Conservation (phyloP, 2,888 invertebrate genomes). For the Scaptomyza cyrtandrae region DNA sequence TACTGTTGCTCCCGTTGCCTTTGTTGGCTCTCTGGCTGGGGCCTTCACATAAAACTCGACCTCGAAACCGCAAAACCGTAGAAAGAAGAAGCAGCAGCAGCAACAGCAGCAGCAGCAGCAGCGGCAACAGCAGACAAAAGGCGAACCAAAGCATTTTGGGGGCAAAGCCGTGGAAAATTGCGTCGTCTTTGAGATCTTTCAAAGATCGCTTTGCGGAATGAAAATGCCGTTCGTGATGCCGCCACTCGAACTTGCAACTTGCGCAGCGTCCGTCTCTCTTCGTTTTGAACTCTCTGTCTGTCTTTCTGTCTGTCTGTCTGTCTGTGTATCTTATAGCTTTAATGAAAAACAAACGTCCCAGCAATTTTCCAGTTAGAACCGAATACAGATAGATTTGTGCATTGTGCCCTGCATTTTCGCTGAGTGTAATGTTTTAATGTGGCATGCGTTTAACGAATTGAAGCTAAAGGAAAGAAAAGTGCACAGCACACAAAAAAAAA, state of each 20-base stretch:
- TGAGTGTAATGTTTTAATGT: constrained; percentile 69
- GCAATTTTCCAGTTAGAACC: constrained; percentile 77
- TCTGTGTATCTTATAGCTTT: constrained; percentile 23
- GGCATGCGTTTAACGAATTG: constrained; percentile 77
- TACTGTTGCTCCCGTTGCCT: constrained; percentile 23
- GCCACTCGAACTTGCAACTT: constrained; percentile 52
- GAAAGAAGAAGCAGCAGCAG: constrained; percentile 2
- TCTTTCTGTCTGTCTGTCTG: neutral
- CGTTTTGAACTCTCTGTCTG: constrained; percentile 3
- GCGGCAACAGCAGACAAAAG: constrained; percentile 10
- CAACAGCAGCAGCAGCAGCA: neutral
- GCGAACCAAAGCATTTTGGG: constrained; percentile 54
- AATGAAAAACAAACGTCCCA: constrained; percentile 78
- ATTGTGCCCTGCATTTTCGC: constrained; percentile 54
- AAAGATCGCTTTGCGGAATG: constrained; percentile 75
- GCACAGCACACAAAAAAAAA: constrained; percentile 28
- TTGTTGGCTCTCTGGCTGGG: constrained; percentile 20
- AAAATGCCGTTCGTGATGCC: constrained; percentile 75
- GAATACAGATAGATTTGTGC: constrained; percentile 13
- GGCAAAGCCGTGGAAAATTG: constrained; percentile 73
- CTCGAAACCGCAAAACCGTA: constrained; percentile 70
- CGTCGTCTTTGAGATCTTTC: constrained; percentile 39
- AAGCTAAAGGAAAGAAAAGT: constrained; percentile 41
- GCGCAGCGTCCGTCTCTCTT: constrained; percentile 2
- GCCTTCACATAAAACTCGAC: constrained; percentile 40